These are phyloP conservation scores for Melanotaenia trifasciata DNA, from an alignment of 2,797 vertebrate species.

Conservation along the genomic window DNA sequence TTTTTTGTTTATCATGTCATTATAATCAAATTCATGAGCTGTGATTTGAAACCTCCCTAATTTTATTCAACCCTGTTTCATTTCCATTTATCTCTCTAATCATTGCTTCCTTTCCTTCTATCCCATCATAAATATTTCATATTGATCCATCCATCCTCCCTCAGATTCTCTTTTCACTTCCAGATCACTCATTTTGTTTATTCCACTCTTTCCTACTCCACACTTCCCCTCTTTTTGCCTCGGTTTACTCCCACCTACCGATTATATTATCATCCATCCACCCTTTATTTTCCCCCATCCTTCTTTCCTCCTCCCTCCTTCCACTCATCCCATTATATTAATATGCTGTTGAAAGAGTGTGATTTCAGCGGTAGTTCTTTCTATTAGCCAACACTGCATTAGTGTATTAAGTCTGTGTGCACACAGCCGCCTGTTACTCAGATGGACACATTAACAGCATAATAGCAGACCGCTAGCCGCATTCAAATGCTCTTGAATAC, in stretches of 20 bases:
- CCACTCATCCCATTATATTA: slow-evolving; percentile 59
- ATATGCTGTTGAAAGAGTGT: slow-evolving; percentile 55
- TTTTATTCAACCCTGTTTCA: not conserved
- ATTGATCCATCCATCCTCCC: slow-evolving; percentile 25
- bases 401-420: slow-evolving; percentile 57
- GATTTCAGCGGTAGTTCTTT: slow-evolving; percentile 61
- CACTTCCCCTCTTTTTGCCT: not conserved
- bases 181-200: slow-evolving; percentile 2
- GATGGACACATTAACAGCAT: slow-evolving; percentile 49
- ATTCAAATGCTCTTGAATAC: slow-evolving; percentile 29
- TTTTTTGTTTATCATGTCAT: slow-evolving; percentile 8
- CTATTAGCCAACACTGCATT: slow-evolving; percentile 63
- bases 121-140: slow-evolving; percentile 26
- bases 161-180: slow-evolving; percentile 13
- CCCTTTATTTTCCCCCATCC: slow-evolving; percentile 13
- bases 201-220: not conserved
- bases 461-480: slow-evolving; percentile 32
- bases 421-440: slow-evolving; percentile 39
- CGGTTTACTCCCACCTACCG: slow-evolving; percentile 30
- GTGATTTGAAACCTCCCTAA: not conserved
- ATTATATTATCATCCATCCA: slow-evolving; percentile 43
- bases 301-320: slow-evolving; percentile 5
- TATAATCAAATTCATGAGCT: slow-evolving; percentile 8
- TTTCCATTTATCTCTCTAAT: not conserved
- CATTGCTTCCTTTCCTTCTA: not conserved